Percentiles rank a stretch among this genome's conserved stretches.
Evolutionary conservation across 2,797 vertebrate species (phyloP).

Genomic region (Echeneis naucrates): DNA sequence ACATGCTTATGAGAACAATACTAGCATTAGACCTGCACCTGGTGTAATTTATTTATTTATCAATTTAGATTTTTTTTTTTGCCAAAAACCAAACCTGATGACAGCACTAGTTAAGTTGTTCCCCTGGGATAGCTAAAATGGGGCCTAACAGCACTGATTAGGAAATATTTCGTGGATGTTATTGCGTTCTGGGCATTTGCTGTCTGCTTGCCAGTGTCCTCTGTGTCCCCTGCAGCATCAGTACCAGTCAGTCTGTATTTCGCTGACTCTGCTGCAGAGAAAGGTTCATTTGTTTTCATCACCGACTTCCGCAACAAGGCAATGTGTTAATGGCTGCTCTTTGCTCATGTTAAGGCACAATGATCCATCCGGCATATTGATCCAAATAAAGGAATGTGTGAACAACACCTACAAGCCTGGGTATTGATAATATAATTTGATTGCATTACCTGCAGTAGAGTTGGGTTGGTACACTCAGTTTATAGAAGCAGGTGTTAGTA

Average conservation of each 20-base stretch:
- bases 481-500: too few relatives aligned
- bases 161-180: neutral
- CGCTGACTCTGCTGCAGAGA: constrained; percentile 39
- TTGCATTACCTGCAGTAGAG: too few relatives aligned
- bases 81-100: neutral
- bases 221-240: constrained; percentile 15
- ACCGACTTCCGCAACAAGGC: constrained; percentile 30
- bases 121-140: too few relatives aligned
- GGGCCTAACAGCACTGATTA: neutral
- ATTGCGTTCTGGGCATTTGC: neutral
- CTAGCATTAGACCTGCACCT: neutral
- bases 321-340: constrained; percentile 29
- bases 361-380: neutral
- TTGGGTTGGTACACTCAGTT: too few relatives aligned
- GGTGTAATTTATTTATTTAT: too few relatives aligned
- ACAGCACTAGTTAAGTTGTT: neutral
- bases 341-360: constrained; percentile 8
- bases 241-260: neutral
- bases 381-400: neutral
- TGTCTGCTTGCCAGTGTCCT: constrained; percentile 3
- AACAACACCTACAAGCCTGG: too few relatives aligned
- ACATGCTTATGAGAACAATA: neutral
- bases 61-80: too few relatives aligned
- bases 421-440: neutral
- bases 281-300: constrained; percentile 48